A percentile compares a stretch with the other conserved stretches of the same genome.
Evolutionary conservation across 2,797 vertebrate species (phyloP).

Genomic region (Enteromius radiatus): DNA sequence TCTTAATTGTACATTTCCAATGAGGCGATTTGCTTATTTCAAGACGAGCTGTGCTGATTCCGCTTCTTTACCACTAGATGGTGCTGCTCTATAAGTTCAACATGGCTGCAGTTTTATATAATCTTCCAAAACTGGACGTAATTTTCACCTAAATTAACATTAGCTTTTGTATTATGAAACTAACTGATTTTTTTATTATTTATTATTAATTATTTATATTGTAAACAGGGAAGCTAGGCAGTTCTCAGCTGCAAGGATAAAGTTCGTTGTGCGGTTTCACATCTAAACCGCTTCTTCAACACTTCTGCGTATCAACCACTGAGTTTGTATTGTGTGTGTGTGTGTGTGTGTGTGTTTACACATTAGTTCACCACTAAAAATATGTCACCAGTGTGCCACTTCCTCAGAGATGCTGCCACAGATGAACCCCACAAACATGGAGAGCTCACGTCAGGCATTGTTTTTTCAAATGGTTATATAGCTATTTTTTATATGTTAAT

Average conservation of each 20-base stretch:
- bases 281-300: conserved; percentile 15
- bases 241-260: not conserved
- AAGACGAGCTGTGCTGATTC: no score
- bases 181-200: no score
- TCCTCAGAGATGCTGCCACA: not conserved
- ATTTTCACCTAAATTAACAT: not conserved
- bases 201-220: not conserved
- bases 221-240: not conserved
- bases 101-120: not conserved
- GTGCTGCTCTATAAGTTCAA: not conserved
- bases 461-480: no score
- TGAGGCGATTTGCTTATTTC: no score
- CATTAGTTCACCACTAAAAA: not conserved
- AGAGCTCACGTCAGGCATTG: not conserved
- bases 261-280: conserved; percentile 42
- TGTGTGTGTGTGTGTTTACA: not conserved
- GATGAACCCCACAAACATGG: not conserved
- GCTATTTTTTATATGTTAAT: no score
- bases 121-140: not conserved
- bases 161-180: not conserved
- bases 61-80: not conserved
- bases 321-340: not conserved
- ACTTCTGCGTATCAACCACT: not conserved
- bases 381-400: conserved; percentile 10
- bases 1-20: no score